phyloP scores from a whole-genome alignment of 2,888 invertebrate species.

The Synanthedon tipuliformis region DNA sequence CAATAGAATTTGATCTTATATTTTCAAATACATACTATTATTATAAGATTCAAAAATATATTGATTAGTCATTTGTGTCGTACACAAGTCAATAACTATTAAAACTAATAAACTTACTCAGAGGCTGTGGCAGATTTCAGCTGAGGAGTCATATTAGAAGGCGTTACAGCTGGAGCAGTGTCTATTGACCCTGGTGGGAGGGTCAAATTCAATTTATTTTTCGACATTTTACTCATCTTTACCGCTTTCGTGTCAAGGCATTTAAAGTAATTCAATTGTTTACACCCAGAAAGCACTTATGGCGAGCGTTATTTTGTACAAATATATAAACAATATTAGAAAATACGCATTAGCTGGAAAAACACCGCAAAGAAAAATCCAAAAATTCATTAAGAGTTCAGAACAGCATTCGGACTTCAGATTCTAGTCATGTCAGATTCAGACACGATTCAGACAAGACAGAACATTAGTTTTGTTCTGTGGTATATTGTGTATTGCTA shows the following conservation, averaged over 20 bases:
- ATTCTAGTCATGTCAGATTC: no score
- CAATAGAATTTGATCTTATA: no score
- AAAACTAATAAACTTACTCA: slow-evolving; percentile 54
- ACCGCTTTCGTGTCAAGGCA: slow-evolving; percentile 5
- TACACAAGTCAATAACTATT: no score
- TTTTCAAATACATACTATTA: no score
- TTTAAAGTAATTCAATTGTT: neutral
- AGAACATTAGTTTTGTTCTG: no score
- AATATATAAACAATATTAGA: neutral
- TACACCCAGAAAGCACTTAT: neutral
- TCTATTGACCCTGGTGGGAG: slow-evolving; percentile 91
- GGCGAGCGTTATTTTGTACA: neutral
- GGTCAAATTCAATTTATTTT: slow-evolving; percentile 91
- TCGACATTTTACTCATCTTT: slow-evolving; percentile 81
- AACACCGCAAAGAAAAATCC: neutral
- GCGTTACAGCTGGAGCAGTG: slow-evolving; percentile 73
- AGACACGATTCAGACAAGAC: no score
- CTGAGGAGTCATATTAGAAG: slow-evolving; percentile 69
- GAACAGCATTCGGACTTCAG: no score
- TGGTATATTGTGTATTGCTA: no score
- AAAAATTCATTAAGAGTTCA: neutral
- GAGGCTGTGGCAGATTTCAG: slow-evolving; percentile 69
- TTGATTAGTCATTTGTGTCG: slow-evolving; percentile 18
- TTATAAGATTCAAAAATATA: no score
- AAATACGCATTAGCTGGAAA: neutral